These are phyloP conservation scores for Cossypha niveicapilla DNA, from an alignment of 2,797 vertebrate genomes.

Conservation along the genomic window DNA sequence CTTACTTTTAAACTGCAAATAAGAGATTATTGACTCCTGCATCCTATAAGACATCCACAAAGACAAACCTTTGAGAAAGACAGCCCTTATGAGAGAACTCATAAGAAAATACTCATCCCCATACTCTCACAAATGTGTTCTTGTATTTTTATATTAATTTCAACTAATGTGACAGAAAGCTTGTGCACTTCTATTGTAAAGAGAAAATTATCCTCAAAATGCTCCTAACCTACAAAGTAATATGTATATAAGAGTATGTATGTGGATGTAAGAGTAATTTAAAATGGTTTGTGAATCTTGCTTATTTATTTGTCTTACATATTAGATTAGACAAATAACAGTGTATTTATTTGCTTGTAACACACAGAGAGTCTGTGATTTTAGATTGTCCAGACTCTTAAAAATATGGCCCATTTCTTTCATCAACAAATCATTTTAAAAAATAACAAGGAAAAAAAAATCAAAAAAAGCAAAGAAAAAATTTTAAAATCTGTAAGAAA, in stretches of 20 bases:
- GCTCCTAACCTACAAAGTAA: neutral
- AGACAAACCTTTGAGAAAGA: neutral
- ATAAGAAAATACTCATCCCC: neutral
- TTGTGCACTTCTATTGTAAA: neutral
- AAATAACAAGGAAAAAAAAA: neutral
- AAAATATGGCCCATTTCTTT: neutral
- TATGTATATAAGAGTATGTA: fast-evolving
- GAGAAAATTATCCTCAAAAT: neutral
- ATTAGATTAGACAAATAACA: neutral
- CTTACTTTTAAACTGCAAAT: neutral
- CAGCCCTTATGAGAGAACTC: neutral
- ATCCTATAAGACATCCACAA: neutral
- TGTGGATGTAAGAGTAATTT: neutral
- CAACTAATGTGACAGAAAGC: neutral
- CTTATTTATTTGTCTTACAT: neutral
- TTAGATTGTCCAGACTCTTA: neutral
- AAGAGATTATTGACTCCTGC: neutral
- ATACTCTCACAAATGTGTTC: neutral
- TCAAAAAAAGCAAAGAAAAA: neutral
- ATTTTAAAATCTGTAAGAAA: neutral
- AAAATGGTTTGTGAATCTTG: neutral
- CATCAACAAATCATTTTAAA: neutral
- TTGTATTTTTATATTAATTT: neutral
- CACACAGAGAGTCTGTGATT: neutral
- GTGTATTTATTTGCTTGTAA: neutral